phyloP scores from a whole-genome alignment of 2,113 vertebrate genomes.

The Seriola dumerili region DNA sequence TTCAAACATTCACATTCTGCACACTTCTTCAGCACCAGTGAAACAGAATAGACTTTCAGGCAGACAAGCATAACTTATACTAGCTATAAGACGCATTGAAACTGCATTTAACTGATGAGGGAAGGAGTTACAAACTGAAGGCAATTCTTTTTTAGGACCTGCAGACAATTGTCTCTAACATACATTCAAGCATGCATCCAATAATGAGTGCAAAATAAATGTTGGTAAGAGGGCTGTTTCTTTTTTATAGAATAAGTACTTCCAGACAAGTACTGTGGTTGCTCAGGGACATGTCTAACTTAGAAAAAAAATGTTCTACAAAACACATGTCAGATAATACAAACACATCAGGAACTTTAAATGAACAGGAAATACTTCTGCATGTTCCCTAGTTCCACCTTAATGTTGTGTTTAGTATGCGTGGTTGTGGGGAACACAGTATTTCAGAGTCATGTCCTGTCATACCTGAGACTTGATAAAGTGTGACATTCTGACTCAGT shows the following conservation, averaged over 20 bases:
- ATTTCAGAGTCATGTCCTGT: not conserved
- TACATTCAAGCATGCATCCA: slow-evolving; percentile 53
- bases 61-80: not conserved
- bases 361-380: not conserved
- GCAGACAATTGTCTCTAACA: slow-evolving; percentile 18
- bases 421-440: not conserved
- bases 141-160: not conserved
- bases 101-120: not conserved
- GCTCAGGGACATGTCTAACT: too few species aligned
- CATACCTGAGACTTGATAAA: not conserved
- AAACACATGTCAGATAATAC: not conserved
- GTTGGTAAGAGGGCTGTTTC: not conserved
- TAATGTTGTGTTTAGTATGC: too few species aligned
- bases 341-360: not conserved
- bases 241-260: not conserved
- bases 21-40: not conserved
- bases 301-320: not conserved
- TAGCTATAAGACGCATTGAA: not conserved
- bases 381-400: not conserved
- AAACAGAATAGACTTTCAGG: not conserved
- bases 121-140: slow-evolving; percentile 4
- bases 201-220: slow-evolving; percentile 27
- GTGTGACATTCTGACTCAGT: not conserved
- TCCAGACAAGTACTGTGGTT: not conserved
- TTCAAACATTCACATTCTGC: slow-evolving; percentile 30